Evolutionary conservation across 35 echinoderm and acorn worm genomes (phyloP).

Genomic region (Eucidaris tribuloides): DNA sequence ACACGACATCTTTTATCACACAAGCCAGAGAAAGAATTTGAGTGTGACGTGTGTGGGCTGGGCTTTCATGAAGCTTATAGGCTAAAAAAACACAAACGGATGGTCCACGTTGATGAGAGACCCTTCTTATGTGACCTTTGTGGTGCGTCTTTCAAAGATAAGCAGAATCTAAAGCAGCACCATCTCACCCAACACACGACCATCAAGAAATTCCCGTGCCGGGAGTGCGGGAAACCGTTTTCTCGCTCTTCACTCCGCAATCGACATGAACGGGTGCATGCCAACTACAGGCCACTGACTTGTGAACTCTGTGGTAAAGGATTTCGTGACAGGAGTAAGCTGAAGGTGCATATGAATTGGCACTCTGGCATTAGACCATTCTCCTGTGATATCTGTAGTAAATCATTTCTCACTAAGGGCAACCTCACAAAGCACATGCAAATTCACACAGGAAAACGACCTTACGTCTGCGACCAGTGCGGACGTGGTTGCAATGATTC

Average conservation of each 20-base stretch:
- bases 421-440: slow-evolving; percentile 23
- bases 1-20: not conserved
- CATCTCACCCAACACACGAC: not conserved
- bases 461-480: slow-evolving; percentile 4
- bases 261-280: not conserved
- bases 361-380: not conserved
- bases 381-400: not conserved
- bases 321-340: slow-evolving; percentile 6
- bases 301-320: slow-evolving; percentile 16
- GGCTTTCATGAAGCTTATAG: not conserved
- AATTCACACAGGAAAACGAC: slow-evolving; percentile 2
- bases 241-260: slow-evolving; percentile 16
- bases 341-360: slow-evolving; percentile 11
- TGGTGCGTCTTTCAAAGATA: not conserved
- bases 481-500: not conserved
- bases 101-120: not conserved
- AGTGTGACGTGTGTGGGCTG: not conserved
- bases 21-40: not conserved
- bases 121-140: slow-evolving; percentile 13
- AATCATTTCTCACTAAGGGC: not conserved
- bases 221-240: slow-evolving; percentile 1
- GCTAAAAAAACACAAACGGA: not conserved
- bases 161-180: slow-evolving; percentile 7
- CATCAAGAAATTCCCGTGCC: slow-evolving; percentile 4
- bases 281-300: not conserved